Percentiles rank a stretch among this genome's conserved stretches.
phyloP scores from a whole-genome alignment of 2,113 vertebrate genomes.

The Geothlypis trichas region DNA sequence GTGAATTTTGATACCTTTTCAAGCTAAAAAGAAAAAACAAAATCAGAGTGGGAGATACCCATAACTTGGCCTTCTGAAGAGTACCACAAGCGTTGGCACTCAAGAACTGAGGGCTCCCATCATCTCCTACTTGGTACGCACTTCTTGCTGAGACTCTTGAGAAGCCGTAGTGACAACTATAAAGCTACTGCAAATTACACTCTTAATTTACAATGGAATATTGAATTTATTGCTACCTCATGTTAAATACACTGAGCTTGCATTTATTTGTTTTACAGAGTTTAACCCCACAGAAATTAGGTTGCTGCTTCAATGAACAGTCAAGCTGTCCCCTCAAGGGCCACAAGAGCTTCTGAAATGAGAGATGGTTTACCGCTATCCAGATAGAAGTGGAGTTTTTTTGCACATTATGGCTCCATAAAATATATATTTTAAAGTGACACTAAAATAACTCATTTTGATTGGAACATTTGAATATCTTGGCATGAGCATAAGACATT shows the following conservation, averaged over 20 bases:
- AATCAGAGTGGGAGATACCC: not conserved
- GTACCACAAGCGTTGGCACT: not conserved
- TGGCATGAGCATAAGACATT: not conserved
- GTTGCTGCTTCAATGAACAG: not conserved
- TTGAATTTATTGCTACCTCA: not conserved
- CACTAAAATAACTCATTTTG: not conserved
- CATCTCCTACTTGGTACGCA: not conserved
- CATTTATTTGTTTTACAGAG: not conserved
- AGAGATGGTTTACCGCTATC: not conserved
- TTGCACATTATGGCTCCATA: not conserved
- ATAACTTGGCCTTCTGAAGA: fast-evolving
- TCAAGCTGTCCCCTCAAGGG: not conserved
- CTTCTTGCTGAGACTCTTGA: not conserved
- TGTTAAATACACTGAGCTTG: not conserved
- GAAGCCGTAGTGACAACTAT: fast-evolving
- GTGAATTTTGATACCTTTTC: not conserved
- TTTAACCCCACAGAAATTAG: not conserved
- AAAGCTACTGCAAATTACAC: not conserved
- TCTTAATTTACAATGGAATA: not conserved
- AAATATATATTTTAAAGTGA: not conserved
- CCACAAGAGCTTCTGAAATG: not conserved
- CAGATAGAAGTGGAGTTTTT: not conserved
- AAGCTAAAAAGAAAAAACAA: not conserved
- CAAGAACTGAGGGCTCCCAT: not conserved
- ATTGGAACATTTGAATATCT: not conserved